These are phyloP conservation scores for Coecobrya sp. DNA, from an alignment of 2,888 invertebrate genomes.

Conservation along the genomic window DNA sequence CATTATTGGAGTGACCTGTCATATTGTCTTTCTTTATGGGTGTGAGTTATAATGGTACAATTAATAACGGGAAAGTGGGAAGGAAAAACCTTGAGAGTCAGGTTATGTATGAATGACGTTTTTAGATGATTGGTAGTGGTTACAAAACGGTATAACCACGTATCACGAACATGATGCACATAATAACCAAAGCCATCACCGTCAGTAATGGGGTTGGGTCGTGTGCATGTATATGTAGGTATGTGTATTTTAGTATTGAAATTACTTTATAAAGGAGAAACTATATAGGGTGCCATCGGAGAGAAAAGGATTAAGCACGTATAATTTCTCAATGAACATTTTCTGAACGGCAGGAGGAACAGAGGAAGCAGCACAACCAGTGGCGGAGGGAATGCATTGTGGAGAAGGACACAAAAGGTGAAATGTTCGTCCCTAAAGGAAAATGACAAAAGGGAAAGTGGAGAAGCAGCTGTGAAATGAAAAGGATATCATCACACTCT, in stretches of 20 bases:
- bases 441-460: slow-evolving; percentile 52
- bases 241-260: no score
- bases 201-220: not conserved
- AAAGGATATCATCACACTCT: slow-evolving; percentile 4
- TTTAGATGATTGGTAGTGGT: slow-evolving; percentile 16
- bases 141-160: slow-evolving; percentile 28
- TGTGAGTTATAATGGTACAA: slow-evolving; percentile 27
- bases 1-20: slow-evolving; percentile 45
- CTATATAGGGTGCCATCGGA: not conserved
- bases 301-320: slow-evolving; percentile 60
- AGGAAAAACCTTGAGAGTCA: not conserved
- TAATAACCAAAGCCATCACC: slow-evolving; percentile 23
- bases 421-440: slow-evolving; percentile 24
- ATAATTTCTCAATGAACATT: slow-evolving; percentile 60
- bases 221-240: not conserved
- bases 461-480: slow-evolving; percentile 57
- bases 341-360: not conserved
- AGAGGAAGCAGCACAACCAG: not conserved
- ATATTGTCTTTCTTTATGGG: slow-evolving; percentile 48
- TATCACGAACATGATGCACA: slow-evolving; percentile 45
- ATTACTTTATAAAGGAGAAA: not conserved
- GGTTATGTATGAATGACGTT: slow-evolving; percentile 30
- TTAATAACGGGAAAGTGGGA: slow-evolving; percentile 24
- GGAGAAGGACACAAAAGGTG: slow-evolving; percentile 59
- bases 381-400: not conserved